phyloP scores from a whole-genome alignment of 2,888 invertebrate species.

The Drosophila eohydei region DNA sequence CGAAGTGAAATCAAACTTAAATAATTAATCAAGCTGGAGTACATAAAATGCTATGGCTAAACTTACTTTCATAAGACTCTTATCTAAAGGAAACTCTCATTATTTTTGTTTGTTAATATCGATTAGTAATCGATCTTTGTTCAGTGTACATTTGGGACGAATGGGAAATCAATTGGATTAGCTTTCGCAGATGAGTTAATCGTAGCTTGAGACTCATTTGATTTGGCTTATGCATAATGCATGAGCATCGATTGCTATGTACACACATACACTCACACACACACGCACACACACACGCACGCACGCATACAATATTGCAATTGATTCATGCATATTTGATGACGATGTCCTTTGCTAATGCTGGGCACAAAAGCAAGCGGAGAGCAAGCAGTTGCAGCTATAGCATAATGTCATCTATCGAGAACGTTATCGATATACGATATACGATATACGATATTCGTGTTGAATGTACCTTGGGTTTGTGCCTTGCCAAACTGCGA shows the following conservation, averaged over 20 bases:
- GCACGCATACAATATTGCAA: conserved; percentile 18
- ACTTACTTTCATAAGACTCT: too few relatives aligned
- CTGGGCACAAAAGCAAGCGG: background rate
- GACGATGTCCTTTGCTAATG: conserved; percentile 19
- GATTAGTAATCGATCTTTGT: background rate
- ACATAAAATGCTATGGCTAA: too few relatives aligned
- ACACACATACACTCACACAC: background rate
- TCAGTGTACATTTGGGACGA: background rate
- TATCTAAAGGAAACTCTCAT: too few relatives aligned
- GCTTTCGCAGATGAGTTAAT: conserved; percentile 29
- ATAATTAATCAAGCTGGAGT: too few relatives aligned
- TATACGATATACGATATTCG: background rate
- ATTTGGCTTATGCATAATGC: conserved; percentile 41
- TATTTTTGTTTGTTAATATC: background rate
- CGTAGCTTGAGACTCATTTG: conserved; percentile 31
- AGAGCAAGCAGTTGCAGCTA: background rate
- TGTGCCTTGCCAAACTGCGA: conserved; percentile 83
- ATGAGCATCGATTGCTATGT: conserved; percentile 39
- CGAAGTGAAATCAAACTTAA: too few relatives aligned
- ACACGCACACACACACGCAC: background rate
- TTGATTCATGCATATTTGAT: conserved; percentile 64
- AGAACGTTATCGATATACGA: conserved; percentile 1
- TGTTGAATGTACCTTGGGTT: conserved; percentile 77
- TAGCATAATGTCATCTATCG: background rate
- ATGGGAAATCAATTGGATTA: conserved; percentile 16